phyloP scores from a whole-genome alignment of 2,797 vertebrate genomes.

The Centroberyx gerrardi region DNA sequence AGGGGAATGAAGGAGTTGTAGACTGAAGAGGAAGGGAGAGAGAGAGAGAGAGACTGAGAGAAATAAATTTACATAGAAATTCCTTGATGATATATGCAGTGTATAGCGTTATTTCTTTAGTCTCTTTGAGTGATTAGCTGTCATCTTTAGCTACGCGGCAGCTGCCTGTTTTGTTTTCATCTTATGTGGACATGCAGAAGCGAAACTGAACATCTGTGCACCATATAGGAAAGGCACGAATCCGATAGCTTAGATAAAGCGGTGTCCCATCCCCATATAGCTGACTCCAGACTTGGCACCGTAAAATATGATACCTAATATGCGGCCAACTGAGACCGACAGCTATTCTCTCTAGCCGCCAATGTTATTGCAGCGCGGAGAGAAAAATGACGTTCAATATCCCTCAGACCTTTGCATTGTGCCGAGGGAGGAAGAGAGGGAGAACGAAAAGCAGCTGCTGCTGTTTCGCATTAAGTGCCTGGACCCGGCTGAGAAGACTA shows the following conservation, averaged over 20 bases:
- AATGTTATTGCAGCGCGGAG: conserved; percentile 51
- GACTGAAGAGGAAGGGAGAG: conserved; percentile 40
- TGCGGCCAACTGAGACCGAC: conserved; percentile 36
- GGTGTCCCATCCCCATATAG: conserved; percentile 16
- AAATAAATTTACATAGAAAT: conserved; percentile 32
- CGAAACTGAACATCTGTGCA: neutral
- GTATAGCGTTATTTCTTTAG: neutral
- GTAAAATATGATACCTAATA: conserved; percentile 57
- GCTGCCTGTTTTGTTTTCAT: neutral
- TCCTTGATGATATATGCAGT: conserved; percentile 15
- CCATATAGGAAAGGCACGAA: neutral
- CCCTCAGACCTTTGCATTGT: conserved; percentile 47
- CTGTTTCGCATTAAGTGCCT: conserved; percentile 70
- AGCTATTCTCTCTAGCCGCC: conserved; percentile 50
- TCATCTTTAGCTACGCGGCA: neutral
- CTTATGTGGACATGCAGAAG: neutral
- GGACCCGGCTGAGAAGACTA: conserved; percentile 38
- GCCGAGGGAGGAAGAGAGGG: conserved; percentile 30
- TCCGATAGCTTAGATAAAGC: conserved; percentile 40
- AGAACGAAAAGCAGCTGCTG: conserved; percentile 66
- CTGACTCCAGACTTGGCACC: conserved; percentile 40
- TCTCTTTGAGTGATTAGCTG: neutral
- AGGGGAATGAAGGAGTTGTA: conserved; percentile 26
- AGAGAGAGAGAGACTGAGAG: neutral
- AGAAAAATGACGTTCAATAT: conserved; percentile 45